phyloP scores from a whole-genome alignment of 1,140 invertebrate genomes.

The Diuraphis noxia region DNA sequence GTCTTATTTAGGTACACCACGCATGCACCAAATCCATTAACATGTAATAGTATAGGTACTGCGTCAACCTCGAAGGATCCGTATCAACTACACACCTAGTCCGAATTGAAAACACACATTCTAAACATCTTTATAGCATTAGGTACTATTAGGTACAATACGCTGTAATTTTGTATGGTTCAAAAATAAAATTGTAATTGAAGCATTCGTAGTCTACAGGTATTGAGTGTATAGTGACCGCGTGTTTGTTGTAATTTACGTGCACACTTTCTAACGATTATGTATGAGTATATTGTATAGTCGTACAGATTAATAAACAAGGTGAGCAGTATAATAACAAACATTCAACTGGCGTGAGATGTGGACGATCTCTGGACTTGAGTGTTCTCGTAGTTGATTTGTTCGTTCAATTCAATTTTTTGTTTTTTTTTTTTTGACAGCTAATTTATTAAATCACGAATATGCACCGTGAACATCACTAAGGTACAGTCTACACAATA shows the following conservation, averaged over 20 bases:
- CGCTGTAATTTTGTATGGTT: background rate
- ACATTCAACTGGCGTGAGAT: background rate
- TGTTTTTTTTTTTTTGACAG: background rate
- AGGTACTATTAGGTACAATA: background rate
- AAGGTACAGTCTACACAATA: background rate
- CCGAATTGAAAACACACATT: background rate
- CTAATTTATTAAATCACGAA: background rate
- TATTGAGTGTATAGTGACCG: background rate
- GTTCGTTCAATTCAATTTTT: no score
- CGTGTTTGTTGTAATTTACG: background rate
- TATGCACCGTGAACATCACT: background rate
- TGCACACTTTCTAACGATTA: slow-evolving; percentile 1
- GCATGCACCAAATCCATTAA: background rate
- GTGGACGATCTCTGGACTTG: background rate
- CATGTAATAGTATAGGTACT: background rate
- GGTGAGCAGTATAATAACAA: background rate
- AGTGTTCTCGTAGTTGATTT: background rate
- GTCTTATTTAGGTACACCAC: background rate
- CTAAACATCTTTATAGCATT: background rate
- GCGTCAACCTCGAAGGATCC: background rate
- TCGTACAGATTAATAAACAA: background rate
- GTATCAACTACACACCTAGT: background rate
- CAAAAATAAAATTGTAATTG: background rate
- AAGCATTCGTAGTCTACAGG: background rate
- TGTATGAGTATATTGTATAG: background rate